These are phyloP conservation scores for Brachionus sp. DNA, from an alignment of 1,140 invertebrate species.

Conservation along the genomic window DNA sequence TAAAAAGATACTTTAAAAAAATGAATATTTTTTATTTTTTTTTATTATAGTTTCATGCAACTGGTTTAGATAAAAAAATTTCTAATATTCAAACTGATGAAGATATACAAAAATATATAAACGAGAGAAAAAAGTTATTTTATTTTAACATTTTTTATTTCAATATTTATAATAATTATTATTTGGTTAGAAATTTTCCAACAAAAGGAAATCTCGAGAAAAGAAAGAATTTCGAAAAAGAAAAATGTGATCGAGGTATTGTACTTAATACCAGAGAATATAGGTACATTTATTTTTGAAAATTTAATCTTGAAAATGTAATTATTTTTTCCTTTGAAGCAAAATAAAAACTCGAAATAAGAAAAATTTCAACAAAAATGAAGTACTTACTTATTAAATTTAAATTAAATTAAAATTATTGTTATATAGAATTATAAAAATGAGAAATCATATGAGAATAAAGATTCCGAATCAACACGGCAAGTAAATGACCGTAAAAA, in stretches of 20 bases:
- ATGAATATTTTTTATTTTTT: neutral
- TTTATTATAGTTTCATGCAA: constrained; percentile 67
- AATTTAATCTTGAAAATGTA: neutral
- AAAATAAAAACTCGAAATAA: constrained; percentile 19
- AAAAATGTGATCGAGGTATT: constrained; percentile 63
- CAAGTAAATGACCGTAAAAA: neutral
- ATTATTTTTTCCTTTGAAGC: constrained; percentile 35
- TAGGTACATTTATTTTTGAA: constrained; percentile 49
- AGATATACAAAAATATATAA: constrained; percentile 75
- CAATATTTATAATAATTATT: neutral
- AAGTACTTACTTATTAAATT: neutral
- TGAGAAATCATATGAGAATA: neutral
- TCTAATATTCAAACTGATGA: constrained; percentile 70
- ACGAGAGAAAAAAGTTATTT: constrained; percentile 69
- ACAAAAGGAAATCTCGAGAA: constrained; percentile 70
- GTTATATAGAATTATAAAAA: neutral
- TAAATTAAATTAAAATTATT: neutral
- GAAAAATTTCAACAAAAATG: neutral
- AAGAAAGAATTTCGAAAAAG: constrained; percentile 65
- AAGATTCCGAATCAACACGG: neutral
- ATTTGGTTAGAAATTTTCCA: constrained; percentile 60
- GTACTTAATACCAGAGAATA: constrained; percentile 53
- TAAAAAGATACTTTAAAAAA: constrained; percentile 46
- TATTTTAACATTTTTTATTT: constrained; percentile 25
- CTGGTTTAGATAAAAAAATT: constrained; percentile 73